Percentiles rank a stretch among this genome's conserved stretches.
Evolutionary conservation across 2,113 vertebrate species (phyloP).

Genomic region (Montifringilla adamsi): DNA sequence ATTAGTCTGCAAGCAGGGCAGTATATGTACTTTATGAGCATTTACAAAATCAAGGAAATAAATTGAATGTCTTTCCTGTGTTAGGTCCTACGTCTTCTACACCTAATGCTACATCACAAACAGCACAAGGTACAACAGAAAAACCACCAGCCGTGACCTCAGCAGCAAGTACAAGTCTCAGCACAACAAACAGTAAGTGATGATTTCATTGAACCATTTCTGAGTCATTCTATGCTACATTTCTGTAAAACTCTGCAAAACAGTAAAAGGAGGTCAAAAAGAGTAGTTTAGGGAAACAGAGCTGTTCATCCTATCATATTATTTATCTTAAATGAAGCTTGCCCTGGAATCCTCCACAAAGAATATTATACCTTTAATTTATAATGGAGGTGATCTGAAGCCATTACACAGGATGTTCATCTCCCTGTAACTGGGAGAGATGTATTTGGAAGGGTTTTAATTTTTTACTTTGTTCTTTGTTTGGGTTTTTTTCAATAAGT

Average conservation of each 20-base stretch:
- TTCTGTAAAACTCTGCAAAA: neutral
- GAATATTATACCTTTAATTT: neutral
- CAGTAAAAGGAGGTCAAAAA: neutral
- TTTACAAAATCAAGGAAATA: neutral
- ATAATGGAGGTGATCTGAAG: neutral
- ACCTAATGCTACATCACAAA: rapidly evolving
- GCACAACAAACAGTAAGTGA: neutral
- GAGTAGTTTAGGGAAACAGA: neutral
- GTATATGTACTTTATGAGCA: neutral
- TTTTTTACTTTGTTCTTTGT: neutral
- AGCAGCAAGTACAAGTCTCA: neutral
- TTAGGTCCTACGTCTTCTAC: neutral
- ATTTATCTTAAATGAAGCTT: neutral
- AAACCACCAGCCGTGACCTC: neutral
- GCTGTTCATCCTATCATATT: neutral
- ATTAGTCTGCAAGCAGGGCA: neutral
- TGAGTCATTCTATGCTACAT: neutral
- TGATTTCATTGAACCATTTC: neutral
- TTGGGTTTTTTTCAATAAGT: neutral
- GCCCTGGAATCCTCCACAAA: neutral
- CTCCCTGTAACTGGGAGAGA: neutral
- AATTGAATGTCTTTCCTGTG: neutral
- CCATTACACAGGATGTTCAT: neutral
- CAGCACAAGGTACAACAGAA: neutral
- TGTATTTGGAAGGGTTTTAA: neutral